A percentile compares a stretch with the other conserved stretches of the same genome.
Conservation (phyloP, 2,113 vertebrate genomes). For the Caloenas nicobarica region DNA sequence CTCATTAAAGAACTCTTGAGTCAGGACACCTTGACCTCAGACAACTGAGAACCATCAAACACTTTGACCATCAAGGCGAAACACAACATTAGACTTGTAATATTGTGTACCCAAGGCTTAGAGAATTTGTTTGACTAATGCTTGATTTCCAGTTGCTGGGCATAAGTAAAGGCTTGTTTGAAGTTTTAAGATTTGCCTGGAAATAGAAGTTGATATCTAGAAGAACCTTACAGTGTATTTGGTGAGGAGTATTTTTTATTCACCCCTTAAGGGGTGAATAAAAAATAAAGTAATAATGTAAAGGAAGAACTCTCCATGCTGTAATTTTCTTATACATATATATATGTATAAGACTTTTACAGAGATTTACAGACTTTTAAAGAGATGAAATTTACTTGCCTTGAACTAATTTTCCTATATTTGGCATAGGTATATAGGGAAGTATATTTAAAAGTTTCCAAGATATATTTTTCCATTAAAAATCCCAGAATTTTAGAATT, state of each 20-base stretch:
- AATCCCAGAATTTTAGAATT: not conserved
- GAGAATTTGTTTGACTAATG: not conserved
- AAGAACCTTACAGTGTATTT: not conserved
- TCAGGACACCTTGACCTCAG: not conserved
- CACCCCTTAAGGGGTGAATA: not conserved
- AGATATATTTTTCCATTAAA: not conserved
- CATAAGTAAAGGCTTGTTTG: not conserved
- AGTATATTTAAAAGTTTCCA: not conserved
- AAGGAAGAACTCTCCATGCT: too few relatives aligned
- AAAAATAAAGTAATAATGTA: too few relatives aligned
- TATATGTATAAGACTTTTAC: too few relatives aligned
- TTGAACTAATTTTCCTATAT: not conserved
- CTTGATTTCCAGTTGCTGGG: not conserved
- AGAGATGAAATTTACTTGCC: not conserved
- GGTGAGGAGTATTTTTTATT: not conserved
- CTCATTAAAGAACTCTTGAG: not conserved
- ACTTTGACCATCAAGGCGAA: not conserved
- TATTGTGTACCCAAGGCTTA: not conserved
- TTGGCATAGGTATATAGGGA: not conserved
- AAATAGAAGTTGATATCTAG: not conserved
- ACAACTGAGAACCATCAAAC: not conserved
- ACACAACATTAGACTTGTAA: not conserved
- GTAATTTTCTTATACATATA: too few relatives aligned
- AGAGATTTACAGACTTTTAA: not conserved
- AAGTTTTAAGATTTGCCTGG: not conserved